phyloP scores from a whole-genome alignment of 2,888 invertebrate genomes.

The Apamea sordens region DNA sequence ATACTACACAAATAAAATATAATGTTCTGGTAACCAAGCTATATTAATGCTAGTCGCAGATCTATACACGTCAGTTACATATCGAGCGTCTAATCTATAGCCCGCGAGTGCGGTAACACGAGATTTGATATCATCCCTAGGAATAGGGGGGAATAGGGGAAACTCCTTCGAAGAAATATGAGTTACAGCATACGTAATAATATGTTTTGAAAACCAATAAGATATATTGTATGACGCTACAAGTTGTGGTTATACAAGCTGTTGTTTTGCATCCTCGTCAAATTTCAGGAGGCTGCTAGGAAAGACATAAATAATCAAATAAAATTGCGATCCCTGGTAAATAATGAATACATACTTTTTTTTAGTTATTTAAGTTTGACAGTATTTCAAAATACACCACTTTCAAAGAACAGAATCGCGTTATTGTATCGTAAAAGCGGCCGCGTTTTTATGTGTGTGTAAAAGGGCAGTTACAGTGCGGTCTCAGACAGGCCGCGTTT shows the following conservation, averaged over 20 bases:
- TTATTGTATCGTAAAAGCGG: too few relatives aligned
- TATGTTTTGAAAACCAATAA: constrained; percentile 7
- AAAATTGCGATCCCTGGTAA: too few relatives aligned
- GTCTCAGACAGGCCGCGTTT: too few relatives aligned
- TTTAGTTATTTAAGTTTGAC: too few relatives aligned
- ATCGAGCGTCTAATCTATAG: constrained; percentile 18
- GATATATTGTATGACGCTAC: constrained; percentile 4
- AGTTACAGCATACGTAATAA: constrained; percentile 14
- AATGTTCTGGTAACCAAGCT: background rate
- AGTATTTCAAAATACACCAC: too few relatives aligned
- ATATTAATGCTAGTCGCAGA: constrained; percentile 5
- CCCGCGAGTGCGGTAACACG: constrained; percentile 21
- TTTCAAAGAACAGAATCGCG: too few relatives aligned
- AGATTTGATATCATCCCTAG: constrained; percentile 35
- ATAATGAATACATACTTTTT: too few relatives aligned
- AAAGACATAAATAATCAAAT: too few relatives aligned
- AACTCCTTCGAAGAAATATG: constrained; percentile 23
- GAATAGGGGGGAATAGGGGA: constrained; percentile 5
- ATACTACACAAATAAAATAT: constrained; percentile 3
- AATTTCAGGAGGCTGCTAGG: too few relatives aligned
- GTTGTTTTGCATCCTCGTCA: too few relatives aligned
- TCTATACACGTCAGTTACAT: constrained; percentile 16
- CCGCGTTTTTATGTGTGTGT: too few relatives aligned
- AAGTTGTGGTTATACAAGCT: background rate
- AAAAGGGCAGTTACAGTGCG: too few relatives aligned